Conservation (phyloP, 37 sponge, comb jelly and placozoan genomes). For the Spongilla lacustris region DNA sequence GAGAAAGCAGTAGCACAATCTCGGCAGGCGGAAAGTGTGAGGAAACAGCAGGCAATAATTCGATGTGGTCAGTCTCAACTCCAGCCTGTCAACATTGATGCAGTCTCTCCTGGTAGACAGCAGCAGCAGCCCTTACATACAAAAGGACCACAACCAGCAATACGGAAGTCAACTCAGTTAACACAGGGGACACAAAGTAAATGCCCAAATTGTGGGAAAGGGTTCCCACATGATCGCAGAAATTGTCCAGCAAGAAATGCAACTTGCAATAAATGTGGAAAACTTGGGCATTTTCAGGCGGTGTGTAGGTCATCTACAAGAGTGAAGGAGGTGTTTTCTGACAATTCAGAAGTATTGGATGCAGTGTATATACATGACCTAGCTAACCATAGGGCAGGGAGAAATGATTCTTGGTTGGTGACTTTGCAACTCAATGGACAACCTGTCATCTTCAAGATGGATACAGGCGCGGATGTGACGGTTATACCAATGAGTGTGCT, state of each 20-base stretch:
- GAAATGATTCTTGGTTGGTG: background rate
- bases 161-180: too few relatives aligned
- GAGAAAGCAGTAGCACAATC: conserved; percentile 32
- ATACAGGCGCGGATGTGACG: conserved; percentile 25
- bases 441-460: conserved; percentile 9
- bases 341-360: too few relatives aligned
- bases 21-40: conserved; percentile 25
- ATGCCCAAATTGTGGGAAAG: conserved; percentile 10
- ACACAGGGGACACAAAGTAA: too few relatives aligned
- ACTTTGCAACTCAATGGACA: conserved; percentile 10
- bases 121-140: too few relatives aligned
- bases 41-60: conserved; percentile 22
- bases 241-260: conserved; percentile 28
- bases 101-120: too few relatives aligned
- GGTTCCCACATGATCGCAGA: conserved; percentile 8
- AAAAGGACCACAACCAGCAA: too few relatives aligned
- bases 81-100: too few relatives aligned
- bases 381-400: too few relatives aligned
- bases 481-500: conserved; percentile 3
- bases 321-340: background rate
- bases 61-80: background rate
- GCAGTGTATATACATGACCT: too few relatives aligned
- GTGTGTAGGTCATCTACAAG: background rate
- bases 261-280: conserved; percentile 2
- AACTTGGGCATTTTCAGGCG: conserved; percentile 4